Evolutionary conservation across 2,888 invertebrate genomes (phyloP).

Genomic region (Chymomyza amoena): DNA sequence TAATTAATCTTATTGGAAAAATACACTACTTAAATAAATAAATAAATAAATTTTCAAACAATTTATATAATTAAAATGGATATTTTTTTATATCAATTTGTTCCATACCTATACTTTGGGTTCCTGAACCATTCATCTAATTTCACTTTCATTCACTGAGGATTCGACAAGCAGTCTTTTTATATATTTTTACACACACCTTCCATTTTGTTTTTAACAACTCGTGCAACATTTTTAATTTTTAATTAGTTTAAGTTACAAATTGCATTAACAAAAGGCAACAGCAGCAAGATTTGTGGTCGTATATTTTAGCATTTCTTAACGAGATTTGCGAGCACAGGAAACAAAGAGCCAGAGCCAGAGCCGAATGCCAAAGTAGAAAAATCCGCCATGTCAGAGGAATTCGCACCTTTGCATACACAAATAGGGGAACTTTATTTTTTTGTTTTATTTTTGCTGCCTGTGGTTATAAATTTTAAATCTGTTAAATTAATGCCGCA

Average conservation of each 20-base stretch:
- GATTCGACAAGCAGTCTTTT: too few relatives aligned
- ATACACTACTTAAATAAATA: too few relatives aligned
- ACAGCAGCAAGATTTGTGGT: conserved; percentile 68
- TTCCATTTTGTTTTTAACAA: neutral
- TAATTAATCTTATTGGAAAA: too few relatives aligned
- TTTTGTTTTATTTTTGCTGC: conserved; percentile 5
- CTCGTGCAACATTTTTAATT: conserved; percentile 55
- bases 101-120: too few relatives aligned
- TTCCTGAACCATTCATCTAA: too few relatives aligned
- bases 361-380: conserved; percentile 31
- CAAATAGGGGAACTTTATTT: conserved; percentile 41
- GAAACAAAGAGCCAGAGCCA: conserved; percentile 32
- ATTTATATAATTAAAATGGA: too few relatives aligned
- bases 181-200: neutral
- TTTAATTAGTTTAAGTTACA: conserved; percentile 76
- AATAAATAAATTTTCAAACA: too few relatives aligned
- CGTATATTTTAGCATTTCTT: conserved; percentile 68
- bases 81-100: too few relatives aligned
- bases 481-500: conserved; percentile 75
- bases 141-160: too few relatives aligned
- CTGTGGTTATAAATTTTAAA: conserved; percentile 78
- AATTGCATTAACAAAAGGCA: conserved; percentile 54
- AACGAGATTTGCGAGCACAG: conserved; percentile 50
- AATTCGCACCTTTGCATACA: conserved; percentile 73
- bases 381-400: conserved; percentile 35